phyloP scores from a whole-genome alignment of 2,888 invertebrate genomes.

The Entomobrya multifasciata region DNA sequence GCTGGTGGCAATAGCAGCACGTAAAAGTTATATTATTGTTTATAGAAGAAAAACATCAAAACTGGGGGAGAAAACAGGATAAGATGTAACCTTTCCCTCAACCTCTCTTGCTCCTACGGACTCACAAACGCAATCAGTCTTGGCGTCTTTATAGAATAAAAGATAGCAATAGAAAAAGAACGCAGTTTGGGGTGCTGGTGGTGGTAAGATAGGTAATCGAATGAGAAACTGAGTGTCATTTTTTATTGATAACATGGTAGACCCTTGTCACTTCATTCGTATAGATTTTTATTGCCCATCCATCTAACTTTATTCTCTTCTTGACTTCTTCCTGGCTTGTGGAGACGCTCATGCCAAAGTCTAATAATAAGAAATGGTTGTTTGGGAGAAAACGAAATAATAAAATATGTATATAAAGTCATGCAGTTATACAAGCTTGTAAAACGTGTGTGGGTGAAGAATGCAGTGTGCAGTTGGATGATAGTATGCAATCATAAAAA shows the following conservation, averaged over 20 bases:
- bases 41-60: background rate
- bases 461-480: background rate
- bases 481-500: constrained; percentile 7
- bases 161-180: constrained; percentile 8
- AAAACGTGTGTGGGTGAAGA: no score
- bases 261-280: constrained; percentile 78
- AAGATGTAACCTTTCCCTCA: background rate
- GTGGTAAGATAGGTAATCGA: constrained; percentile 76
- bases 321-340: constrained; percentile 41
- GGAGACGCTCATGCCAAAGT: background rate
- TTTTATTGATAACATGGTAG: constrained; percentile 79
- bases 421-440: no score
- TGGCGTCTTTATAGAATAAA: no score
- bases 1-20: no score
- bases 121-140: no score
- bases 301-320: constrained; percentile 67
- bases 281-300: constrained; percentile 75
- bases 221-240: constrained; percentile 79
- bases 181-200: no score
- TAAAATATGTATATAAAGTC: constrained; percentile 9
- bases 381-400: background rate
- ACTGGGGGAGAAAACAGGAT: constrained; percentile 22
- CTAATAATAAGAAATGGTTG: constrained; percentile 20
- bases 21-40: constrained; percentile 27
- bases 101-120: no score